Evolutionary conservation across 37 sponge, comb jelly and placozoan species (phyloP).

Genomic region (Beroe forskalii): DNA sequence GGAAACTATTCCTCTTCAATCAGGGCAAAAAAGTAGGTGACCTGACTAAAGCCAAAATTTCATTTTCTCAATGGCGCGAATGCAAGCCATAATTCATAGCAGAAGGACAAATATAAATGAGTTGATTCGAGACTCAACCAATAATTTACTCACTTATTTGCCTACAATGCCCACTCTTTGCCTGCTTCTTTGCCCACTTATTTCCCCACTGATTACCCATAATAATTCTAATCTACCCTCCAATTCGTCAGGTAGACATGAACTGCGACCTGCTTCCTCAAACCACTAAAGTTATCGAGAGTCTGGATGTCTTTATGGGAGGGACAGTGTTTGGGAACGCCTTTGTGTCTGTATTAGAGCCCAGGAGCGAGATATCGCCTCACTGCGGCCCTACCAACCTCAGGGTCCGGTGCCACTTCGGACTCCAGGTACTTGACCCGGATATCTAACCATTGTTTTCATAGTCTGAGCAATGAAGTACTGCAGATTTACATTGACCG

Average conservation of each 20-base stretch:
- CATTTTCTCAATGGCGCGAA: no score
- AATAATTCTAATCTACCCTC: no score
- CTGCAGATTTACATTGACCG: background rate
- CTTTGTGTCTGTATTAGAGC: background rate
- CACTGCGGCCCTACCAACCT: constrained; percentile 49
- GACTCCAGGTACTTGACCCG: constrained; percentile 24
- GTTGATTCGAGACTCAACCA: no score
- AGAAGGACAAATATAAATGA: no score
- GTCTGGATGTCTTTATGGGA: background rate
- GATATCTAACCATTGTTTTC: background rate
- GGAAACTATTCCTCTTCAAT: constrained; percentile 40
- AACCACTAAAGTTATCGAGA: background rate
- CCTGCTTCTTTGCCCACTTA: no score
- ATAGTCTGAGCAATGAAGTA: background rate
- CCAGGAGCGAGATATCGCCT: background rate
- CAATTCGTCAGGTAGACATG: background rate
- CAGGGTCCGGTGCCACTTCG: constrained; percentile 28
- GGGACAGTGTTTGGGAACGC: constrained; percentile 53
- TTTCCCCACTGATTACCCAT: no score
- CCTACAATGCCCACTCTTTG: no score
- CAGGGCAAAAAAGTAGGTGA: constrained; percentile 40
- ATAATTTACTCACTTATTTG: no score
- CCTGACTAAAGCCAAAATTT: no score
- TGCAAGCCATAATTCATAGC: no score
- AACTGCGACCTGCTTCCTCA: background rate